Conservation (phyloP, 1,140 invertebrate species). For the Bombus confusus region DNA sequence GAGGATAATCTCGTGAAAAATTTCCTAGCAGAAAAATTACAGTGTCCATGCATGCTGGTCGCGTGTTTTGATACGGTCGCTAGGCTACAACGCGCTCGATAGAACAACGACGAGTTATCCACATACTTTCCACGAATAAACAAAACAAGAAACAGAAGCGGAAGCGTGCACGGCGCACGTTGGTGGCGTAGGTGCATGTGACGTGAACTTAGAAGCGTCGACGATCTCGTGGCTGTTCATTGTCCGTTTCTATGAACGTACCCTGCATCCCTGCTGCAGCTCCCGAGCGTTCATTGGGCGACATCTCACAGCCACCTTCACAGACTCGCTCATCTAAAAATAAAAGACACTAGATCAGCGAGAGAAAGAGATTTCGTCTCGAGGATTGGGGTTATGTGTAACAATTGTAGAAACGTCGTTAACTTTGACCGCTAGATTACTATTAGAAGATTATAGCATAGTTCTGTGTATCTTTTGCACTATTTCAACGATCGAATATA, state of each 20-base stretch:
- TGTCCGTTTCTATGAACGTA: slow-evolving; percentile 54
- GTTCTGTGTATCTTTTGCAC: no score
- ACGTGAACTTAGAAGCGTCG: no score
- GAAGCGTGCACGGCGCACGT: not conserved
- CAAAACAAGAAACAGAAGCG: slow-evolving; percentile 23
- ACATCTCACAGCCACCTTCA: slow-evolving; percentile 96
- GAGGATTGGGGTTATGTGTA: not conserved
- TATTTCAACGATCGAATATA: no score
- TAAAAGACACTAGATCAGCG: not conserved
- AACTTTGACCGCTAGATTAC: not conserved
- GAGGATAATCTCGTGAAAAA: not conserved
- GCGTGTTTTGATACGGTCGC: slow-evolving; percentile 78
- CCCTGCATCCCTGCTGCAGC: slow-evolving; percentile 76
- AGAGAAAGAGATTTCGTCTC: not conserved
- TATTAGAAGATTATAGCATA: not conserved
- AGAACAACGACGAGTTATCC: slow-evolving; percentile 71
- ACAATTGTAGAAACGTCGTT: no score
- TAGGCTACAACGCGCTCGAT: slow-evolving; percentile 78
- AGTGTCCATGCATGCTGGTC: slow-evolving; percentile 45
- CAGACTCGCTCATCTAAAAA: slow-evolving; percentile 88
- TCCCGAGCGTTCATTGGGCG: slow-evolving; percentile 88
- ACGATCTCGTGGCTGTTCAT: not conserved
- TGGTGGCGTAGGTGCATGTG: not conserved
- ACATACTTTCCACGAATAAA: slow-evolving; percentile 49
- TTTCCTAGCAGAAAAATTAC: slow-evolving; percentile 36